Conservation (phyloP, 2,113 vertebrate species). For the Barnardius zonarius region DNA sequence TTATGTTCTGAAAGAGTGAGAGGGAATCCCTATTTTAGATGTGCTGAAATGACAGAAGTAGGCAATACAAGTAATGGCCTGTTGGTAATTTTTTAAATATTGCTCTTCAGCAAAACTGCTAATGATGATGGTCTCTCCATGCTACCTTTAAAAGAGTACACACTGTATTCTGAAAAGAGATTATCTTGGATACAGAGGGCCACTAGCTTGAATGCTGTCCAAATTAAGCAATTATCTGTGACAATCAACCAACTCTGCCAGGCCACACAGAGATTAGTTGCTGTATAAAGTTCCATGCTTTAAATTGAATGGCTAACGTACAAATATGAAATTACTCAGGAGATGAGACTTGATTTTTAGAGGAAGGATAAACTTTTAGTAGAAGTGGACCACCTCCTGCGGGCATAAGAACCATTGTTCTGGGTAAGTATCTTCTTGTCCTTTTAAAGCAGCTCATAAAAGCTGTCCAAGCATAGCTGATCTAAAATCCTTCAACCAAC, state of each 20-base stretch:
- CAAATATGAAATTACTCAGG: conserved; percentile 2
- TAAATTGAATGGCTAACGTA: conserved; percentile 21
- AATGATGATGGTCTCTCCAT: conserved; percentile 29
- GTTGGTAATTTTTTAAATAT: conserved; percentile 43
- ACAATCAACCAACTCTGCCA: conserved; percentile 31
- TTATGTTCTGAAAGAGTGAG: neutral
- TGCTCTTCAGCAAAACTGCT: conserved; percentile 49
- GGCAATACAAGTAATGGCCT: conserved; percentile 47
- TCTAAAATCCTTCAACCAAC: neutral
- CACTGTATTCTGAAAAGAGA: conserved; percentile 37
- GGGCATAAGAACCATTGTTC: neutral
- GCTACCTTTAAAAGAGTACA: conserved; percentile 13
- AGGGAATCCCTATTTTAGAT: neutral
- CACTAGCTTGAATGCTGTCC: conserved; percentile 33
- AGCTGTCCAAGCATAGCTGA: neutral
- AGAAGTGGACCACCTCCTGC: neutral
- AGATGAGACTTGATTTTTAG: conserved; percentile 7
- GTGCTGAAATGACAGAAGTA: conserved; percentile 23
- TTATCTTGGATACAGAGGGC: conserved; percentile 17
- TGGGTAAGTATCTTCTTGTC: neutral
- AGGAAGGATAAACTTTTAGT: conserved; percentile 31
- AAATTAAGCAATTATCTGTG: conserved; percentile 52
- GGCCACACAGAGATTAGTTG: conserved; percentile 23
- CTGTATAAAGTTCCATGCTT: conserved; percentile 14
- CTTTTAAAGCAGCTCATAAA: conserved; percentile 26